phyloP scores from a whole-genome alignment of 2,888 invertebrate genomes.

The Gonocerus acuteangulatus region DNA sequence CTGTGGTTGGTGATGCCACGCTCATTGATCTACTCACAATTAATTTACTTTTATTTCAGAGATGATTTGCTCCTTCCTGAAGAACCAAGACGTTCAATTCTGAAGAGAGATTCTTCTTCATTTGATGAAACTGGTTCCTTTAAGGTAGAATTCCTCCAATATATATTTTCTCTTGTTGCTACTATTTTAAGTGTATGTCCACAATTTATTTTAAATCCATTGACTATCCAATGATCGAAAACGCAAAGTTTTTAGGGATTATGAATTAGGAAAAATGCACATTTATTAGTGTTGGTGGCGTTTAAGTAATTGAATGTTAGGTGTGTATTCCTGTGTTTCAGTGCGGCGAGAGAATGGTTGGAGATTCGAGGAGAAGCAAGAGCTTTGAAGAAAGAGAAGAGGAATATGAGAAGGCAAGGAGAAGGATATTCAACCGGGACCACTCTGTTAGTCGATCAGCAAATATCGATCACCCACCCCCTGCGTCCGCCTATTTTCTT shows the following conservation, averaged over 20 bases:
- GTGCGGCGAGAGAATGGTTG: slow-evolving; percentile 55
- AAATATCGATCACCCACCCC: slow-evolving; percentile 15
- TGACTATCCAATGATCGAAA: not conserved
- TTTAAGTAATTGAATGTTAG: slow-evolving; percentile 16
- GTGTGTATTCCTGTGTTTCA: slow-evolving; percentile 37
- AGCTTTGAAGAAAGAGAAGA: slow-evolving; percentile 88
- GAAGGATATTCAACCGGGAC: slow-evolving; percentile 72
- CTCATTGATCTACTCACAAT: no score
- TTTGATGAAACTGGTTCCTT: slow-evolving; percentile 52
- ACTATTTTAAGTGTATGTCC: no score
- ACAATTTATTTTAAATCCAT: not conserved
- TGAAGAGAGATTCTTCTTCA: slow-evolving; percentile 74
- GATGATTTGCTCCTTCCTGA: slow-evolving; percentile 57
- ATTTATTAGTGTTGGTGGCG: slow-evolving; percentile 2
- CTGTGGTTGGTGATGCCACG: no score
- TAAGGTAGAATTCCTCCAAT: slow-evolving; percentile 39
- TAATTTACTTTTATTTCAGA: slow-evolving; percentile 34
- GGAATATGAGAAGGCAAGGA: slow-evolving; percentile 76
- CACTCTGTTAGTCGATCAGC: slow-evolving; percentile 40
- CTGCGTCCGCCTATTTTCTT: not conserved
- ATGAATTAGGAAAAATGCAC: not conserved
- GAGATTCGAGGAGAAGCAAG: slow-evolving; percentile 63
- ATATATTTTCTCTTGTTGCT: no score
- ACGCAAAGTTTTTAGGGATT: slow-evolving; percentile 18
- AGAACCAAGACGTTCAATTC: slow-evolving; percentile 66